A percentile compares a stretch with the other conserved stretches of the same genome.
Conservation (phyloP, 2,888 invertebrate species). For the Pristionchus arcanus region DNA sequence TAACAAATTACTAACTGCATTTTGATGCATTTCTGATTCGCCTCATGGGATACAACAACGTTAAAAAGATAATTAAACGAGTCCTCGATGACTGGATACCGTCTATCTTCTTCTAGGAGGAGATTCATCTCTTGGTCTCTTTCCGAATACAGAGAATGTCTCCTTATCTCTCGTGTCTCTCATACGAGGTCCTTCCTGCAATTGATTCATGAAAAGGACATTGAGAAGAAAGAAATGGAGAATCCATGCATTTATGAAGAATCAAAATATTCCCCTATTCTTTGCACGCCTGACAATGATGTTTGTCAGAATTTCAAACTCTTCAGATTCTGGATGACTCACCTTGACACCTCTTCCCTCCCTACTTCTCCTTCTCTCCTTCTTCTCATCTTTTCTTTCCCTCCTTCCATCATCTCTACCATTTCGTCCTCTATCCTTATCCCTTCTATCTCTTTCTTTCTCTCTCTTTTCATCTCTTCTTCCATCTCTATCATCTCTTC, state of each 20-base stretch:
- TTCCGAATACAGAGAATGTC: constrained; percentile 60
- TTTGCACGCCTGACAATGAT: too few relatives aligned
- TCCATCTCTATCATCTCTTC: constrained; percentile 17
- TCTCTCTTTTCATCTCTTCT: constrained; percentile 48
- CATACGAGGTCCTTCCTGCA: constrained; percentile 56
- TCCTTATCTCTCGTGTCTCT: constrained; percentile 61
- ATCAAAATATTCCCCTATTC: too few relatives aligned
- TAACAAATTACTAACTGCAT: neutral
- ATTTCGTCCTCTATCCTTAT: constrained; percentile 52
- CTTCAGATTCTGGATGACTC: neutral
- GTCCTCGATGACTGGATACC: neutral
- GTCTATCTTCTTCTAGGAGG: constrained; percentile 21
- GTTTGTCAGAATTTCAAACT: too few relatives aligned
- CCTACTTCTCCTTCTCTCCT: constrained; percentile 51
- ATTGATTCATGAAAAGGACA: neutral
- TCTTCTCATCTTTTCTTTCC: constrained; percentile 55
- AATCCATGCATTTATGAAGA: neutral
- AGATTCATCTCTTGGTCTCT: constrained; percentile 53
- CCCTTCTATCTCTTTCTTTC: constrained; percentile 56
- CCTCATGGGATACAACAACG: neutral
- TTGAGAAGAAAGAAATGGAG: neutral
- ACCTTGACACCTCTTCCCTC: neutral
- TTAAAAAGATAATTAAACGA: neutral
- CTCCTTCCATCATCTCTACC: constrained; percentile 26
- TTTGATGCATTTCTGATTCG: neutral